phyloP scores from a whole-genome alignment of 1,140 invertebrate species.

The Coptotermes formosanus region DNA sequence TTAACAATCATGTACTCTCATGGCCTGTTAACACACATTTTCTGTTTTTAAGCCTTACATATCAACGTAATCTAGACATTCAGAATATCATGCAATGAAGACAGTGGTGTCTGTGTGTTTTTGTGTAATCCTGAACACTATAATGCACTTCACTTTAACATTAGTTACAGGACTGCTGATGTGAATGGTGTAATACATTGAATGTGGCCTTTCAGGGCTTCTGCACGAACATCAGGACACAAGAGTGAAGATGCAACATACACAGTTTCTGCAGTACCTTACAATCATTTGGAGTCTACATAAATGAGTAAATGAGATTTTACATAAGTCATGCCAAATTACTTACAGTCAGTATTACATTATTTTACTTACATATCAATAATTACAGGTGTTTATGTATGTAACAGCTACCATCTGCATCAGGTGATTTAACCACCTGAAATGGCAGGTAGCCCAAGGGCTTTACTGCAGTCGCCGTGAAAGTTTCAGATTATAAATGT shows the following conservation, averaged over 20 bases:
- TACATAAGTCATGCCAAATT: background rate
- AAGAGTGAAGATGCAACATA: background rate
- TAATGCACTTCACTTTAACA: background rate
- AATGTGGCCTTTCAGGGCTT: background rate
- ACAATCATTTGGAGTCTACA: background rate
- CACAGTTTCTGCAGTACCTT: background rate
- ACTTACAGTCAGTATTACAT: constrained; percentile 7
- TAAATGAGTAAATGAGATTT: background rate
- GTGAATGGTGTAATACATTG: background rate
- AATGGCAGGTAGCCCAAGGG: no score
- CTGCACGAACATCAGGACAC: background rate
- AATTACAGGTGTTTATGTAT: background rate
- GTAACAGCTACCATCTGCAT: no score
- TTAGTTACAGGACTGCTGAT: background rate
- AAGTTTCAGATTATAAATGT: no score
- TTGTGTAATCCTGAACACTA: background rate
- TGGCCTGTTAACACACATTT: no score
- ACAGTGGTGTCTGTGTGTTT: background rate
- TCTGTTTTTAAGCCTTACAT: background rate
- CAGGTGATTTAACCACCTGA: no score
- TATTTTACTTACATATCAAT: background rate
- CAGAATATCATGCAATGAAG: background rate
- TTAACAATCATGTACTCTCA: no score
- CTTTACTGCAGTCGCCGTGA: no score
- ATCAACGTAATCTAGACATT: background rate